phyloP scores from a whole-genome alignment of 2,888 invertebrate genomes.

The Brachypalpus laphriformis region DNA sequence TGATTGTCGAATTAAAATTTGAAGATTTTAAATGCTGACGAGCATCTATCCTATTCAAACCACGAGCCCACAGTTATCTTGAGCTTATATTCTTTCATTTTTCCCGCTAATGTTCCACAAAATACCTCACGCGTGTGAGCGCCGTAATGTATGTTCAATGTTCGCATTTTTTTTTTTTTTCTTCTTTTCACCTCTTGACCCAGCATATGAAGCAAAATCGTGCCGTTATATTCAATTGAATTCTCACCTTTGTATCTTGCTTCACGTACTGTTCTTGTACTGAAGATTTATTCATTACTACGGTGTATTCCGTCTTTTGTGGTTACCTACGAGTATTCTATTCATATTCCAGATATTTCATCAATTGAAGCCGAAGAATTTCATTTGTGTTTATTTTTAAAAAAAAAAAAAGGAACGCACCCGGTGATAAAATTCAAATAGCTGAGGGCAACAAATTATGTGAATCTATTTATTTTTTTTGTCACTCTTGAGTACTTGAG shows the following conservation, averaged over 20 bases:
- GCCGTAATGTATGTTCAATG: background rate
- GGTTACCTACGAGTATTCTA: background rate
- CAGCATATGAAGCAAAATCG: background rate
- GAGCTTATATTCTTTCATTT: no score
- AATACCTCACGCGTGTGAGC: no score
- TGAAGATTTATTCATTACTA: background rate
- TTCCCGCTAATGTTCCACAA: no score
- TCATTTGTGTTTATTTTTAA: background rate
- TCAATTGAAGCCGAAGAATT: background rate
- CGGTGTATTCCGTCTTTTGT: background rate
- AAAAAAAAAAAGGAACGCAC: background rate
- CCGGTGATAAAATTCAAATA: background rate
- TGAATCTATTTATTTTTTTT: background rate
- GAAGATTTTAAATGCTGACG: no score
- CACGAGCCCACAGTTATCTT: no score
- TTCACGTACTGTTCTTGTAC: background rate
- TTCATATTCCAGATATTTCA: background rate
- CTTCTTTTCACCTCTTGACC: background rate
- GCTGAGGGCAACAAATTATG: background rate
- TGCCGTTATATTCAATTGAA: background rate
- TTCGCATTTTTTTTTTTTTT: background rate
- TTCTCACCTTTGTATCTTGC: background rate
- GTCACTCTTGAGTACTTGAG: background rate
- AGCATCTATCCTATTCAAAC: no score
- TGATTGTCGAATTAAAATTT: no score